Base-by-base conservation (phyloP, 2,797 vertebrate genomes). In the Enteromius trimaculatus region DNA sequence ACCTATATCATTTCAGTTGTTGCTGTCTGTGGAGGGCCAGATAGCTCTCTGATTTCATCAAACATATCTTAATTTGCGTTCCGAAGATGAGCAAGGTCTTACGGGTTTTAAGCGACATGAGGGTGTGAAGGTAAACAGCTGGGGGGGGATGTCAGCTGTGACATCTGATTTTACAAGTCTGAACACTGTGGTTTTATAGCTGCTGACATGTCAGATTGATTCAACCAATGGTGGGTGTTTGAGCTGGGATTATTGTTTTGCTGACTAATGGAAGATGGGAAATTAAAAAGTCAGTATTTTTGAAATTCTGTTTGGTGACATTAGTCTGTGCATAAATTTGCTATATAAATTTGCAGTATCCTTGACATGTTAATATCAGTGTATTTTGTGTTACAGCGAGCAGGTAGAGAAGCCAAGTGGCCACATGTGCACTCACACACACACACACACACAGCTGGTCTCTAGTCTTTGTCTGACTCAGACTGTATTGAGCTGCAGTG, bases 391-490 rank as follows among this genome's bases (percentile, higher is more conserved):
- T 5, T 29, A 53, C 37, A 62, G 66, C 4, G 51, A 44, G 49
- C 17, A 29, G 55, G 74, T 58, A 68, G 76, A 60, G 26, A 70
- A 53, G 77, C 81, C 34, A 66, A 65, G 21, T 51, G n/a, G 29
- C 53, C 88, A 49, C 55, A 84, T 71, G 34, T 44, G 31, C 31
- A 39, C 78, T 39, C 39, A 69, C 17, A 71, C 58, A 81, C 55
- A 70, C 58, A 79, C 47, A 77, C 47, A 85, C 76, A 86, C 72
- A 82, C 39, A 64, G 75, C 64, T 87, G 42, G 90, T 91, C 89
- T 91, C 90, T 51, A 92, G 92, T 93, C 93, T 94, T 95, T 94
- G 93, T 94, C 92, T 93, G 90, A 91, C 89, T 90, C 90, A 91
- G 92, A 92, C 85, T 78, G 87, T 95, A 94, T 95, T 94, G 93